Percentiles rank a stretch among this genome's conserved stretches.
Conservation (phyloP, 2,797 vertebrate genomes). For the Spheniscus humboldti region DNA sequence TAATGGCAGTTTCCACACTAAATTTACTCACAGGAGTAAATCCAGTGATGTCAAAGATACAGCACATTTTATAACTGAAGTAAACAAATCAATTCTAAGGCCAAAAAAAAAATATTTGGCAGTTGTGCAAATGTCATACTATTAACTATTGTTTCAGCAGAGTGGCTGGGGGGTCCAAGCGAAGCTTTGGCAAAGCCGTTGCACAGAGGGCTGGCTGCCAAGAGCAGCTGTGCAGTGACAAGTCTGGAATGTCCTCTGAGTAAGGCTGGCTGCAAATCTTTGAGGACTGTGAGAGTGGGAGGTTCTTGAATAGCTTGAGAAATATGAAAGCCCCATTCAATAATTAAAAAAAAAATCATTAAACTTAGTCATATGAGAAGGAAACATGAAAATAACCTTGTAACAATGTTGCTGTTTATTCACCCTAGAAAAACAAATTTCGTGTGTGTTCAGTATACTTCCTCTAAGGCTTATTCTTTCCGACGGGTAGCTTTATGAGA, state of each 20-base stretch:
- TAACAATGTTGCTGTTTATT: slow-evolving; percentile 63
- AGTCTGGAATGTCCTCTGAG: slow-evolving; percentile 57
- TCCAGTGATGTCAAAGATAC: neutral
- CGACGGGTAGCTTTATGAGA: neutral
- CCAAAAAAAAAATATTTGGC: neutral
- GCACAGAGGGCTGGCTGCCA: neutral
- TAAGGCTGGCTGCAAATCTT: slow-evolving; percentile 41
- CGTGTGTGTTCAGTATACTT: slow-evolving; percentile 37
- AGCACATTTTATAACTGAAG: neutral
- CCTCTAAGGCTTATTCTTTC: slow-evolving; percentile 48
- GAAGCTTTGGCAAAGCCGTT: neutral
- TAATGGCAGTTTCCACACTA: neutral
- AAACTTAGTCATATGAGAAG: slow-evolving; percentile 66
- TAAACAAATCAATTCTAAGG: neutral
- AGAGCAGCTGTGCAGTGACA: slow-evolving; percentile 43
- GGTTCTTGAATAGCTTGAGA: slow-evolving; percentile 38
- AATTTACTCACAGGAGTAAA: neutral
- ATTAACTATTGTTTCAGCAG: neutral
- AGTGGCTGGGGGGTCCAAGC: neutral
- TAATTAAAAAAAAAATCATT: slow-evolving; percentile 47
- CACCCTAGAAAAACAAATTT: slow-evolving; percentile 55
- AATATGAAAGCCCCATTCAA: slow-evolving; percentile 58
- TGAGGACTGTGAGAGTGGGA: neutral
- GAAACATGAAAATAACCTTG: slow-evolving; percentile 58
- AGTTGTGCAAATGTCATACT: neutral